phyloP scores from a whole-genome alignment of 2,797 vertebrate genomes.

The Neoniphon sammara region DNA sequence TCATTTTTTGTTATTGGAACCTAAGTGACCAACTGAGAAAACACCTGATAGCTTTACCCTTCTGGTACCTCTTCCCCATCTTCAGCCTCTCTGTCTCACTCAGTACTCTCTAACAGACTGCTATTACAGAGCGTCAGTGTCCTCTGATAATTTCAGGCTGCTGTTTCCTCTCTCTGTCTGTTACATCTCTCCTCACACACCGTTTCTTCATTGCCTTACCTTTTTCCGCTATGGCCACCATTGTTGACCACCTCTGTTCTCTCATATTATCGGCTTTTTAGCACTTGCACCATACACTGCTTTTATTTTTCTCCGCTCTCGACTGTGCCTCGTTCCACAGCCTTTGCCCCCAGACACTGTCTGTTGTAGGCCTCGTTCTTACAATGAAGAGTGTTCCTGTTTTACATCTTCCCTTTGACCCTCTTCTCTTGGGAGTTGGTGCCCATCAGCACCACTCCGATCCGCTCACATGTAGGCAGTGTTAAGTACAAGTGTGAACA shows the following conservation, averaged over 20 bases:
- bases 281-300: background rate
- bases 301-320: slow-evolving; percentile 41
- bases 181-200: slow-evolving; percentile 11
- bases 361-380: slow-evolving; percentile 53
- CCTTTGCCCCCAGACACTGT: slow-evolving; percentile 38
- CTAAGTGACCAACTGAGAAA: slow-evolving; percentile 23
- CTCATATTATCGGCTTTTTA: background rate
- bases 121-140: background rate
- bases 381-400: background rate
- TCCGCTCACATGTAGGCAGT: too few relatives aligned
- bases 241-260: background rate
- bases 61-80: slow-evolving; percentile 26
- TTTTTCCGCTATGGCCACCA: background rate
- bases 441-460: too few relatives aligned
- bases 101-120: background rate
- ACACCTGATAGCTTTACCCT: slow-evolving; percentile 23
- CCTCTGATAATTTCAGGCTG: background rate
- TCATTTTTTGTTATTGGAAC: slow-evolving; percentile 14
- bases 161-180: slow-evolving; percentile 5
- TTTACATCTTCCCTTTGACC: slow-evolving; percentile 50
- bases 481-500: too few relatives aligned
- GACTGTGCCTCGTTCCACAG: slow-evolving; percentile 44
- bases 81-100: slow-evolving; percentile 3
- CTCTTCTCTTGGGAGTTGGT: background rate
- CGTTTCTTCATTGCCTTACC: slow-evolving; percentile 11